Base-by-base conservation (phyloP, 1,140 invertebrate species). In the Galleria mellonella region DNA sequence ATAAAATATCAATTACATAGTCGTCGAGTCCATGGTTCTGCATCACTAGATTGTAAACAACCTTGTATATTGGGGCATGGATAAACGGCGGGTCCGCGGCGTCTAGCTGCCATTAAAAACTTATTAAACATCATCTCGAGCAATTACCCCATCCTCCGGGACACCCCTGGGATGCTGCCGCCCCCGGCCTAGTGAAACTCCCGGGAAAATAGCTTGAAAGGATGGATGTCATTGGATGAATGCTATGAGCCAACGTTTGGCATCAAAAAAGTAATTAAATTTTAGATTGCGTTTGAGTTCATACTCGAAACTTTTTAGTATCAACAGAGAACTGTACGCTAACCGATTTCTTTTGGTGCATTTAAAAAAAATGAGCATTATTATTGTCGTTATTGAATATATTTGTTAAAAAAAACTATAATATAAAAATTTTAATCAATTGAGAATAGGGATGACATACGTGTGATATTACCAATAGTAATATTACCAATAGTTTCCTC, bases 91-190 rank as follows among this genome's bases (percentile, higher is more conserved):
- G n/a, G 61, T 61, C 59, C 59, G 9, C 10, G 9, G 9, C 72
- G 76, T 66, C 57, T 72, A 63, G 69, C 67, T 73, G 77, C 86
- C 83, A 88, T 88, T 88, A 88, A 88, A 88, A 88, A 88, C 83
- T 87, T 86, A 87, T 88, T 88, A 87, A 88, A 88, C 83, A 87
- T 87, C 86, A 88, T 87, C 87, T 87, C 86, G 72, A 73, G 72
- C 87, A 87, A 88, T 88, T 88, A 87, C 81, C 51, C 58, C 50
- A 55, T 41, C 60, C 43, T n/a, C 30, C 51, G 32, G 39, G 33
- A 31, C 39, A 13, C 41, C 41, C 43, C 30, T 41, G 36, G 14
- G 13, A 36, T 15, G 43, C 46, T 17, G 27, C 11, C 39, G 9
- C 39, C 47, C 32, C 43, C 47, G 49, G 43, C 50, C 41, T 38